Evolutionary conservation across 2,888 invertebrate species (phyloP).

Genomic region (Timema cristinae): DNA sequence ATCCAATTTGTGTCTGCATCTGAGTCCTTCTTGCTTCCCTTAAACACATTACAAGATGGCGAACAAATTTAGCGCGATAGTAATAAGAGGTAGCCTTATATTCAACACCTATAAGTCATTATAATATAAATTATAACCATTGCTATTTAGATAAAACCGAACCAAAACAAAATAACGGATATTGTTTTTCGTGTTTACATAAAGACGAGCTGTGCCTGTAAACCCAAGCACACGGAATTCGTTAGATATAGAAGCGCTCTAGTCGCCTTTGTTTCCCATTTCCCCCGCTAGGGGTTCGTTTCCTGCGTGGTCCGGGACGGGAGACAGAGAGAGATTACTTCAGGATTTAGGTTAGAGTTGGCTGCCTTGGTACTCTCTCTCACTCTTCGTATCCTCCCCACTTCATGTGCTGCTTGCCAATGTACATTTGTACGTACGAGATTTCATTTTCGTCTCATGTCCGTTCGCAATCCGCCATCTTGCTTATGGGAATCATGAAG

Average conservation of each 20-base stretch:
- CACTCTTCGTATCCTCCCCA: background rate
- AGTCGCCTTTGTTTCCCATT: slow-evolving; percentile 44
- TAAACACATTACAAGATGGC: too few species aligned
- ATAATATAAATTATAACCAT: slow-evolving; percentile 13
- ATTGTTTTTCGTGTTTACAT: slow-evolving; percentile 29
- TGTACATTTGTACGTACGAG: slow-evolving; percentile 18
- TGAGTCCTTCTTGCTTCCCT: too few species aligned
- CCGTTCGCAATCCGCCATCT: slow-evolving; percentile 25
- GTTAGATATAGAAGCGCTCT: slow-evolving; percentile 21
- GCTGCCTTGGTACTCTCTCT: slow-evolving; percentile 6
- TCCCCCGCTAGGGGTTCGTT: slow-evolving; percentile 43
- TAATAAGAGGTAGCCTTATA: background rate
- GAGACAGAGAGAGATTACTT: slow-evolving; percentile 14
- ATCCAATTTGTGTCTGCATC: too few species aligned
- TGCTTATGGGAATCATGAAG: slow-evolving; percentile 38
- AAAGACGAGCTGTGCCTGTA: slow-evolving; percentile 12
- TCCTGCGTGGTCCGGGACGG: slow-evolving; percentile 36
- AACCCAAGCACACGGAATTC: slow-evolving; percentile 15
- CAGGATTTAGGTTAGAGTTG: slow-evolving; percentile 22
- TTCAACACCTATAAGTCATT: slow-evolving; percentile 8
- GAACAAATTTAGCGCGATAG: too few species aligned
- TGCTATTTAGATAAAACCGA: slow-evolving; percentile 20
- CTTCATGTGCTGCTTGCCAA: background rate
- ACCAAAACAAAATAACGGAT: slow-evolving; percentile 27
- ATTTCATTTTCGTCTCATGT: slow-evolving; percentile 28